Conservation (phyloP, 2,797 vertebrate species). For the Hydrophis major region DNA sequence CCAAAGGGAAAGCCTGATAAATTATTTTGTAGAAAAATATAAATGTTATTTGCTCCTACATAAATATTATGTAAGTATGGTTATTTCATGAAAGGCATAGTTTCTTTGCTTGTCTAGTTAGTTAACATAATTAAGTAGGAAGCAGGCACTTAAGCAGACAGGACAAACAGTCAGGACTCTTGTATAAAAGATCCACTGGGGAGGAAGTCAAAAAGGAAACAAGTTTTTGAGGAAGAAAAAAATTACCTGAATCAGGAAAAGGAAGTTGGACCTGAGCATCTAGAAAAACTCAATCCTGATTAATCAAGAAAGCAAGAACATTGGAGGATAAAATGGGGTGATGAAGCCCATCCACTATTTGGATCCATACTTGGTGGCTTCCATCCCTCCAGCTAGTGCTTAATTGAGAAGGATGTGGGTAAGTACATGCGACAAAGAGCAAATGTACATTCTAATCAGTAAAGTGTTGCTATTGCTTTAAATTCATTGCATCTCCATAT, state of each 20-base stretch:
- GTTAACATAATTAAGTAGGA: not conserved
- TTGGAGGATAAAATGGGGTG: not conserved
- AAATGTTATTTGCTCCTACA: not conserved
- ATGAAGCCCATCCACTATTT: not conserved
- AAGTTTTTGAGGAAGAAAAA: not conserved
- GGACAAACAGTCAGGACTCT: not conserved
- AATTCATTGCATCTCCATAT: not conserved
- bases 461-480: not conserved
- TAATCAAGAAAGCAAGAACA: not conserved
- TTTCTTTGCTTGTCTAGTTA: not conserved
- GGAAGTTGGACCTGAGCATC: not conserved
- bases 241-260: not conserved
- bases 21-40: not conserved
- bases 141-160: not conserved
- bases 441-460: not conserved
- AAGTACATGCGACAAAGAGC: not conserved
- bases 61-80: not conserved
- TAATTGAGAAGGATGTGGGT: not conserved
- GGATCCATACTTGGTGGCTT: not conserved
- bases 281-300: not conserved
- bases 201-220: not conserved
- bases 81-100: not conserved
- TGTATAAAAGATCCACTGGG: not conserved
- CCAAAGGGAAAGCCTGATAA: not conserved
- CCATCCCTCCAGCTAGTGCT: not conserved